phyloP scores from a whole-genome alignment of 1,140 invertebrate genomes.

The Cydia strobilella region DNA sequence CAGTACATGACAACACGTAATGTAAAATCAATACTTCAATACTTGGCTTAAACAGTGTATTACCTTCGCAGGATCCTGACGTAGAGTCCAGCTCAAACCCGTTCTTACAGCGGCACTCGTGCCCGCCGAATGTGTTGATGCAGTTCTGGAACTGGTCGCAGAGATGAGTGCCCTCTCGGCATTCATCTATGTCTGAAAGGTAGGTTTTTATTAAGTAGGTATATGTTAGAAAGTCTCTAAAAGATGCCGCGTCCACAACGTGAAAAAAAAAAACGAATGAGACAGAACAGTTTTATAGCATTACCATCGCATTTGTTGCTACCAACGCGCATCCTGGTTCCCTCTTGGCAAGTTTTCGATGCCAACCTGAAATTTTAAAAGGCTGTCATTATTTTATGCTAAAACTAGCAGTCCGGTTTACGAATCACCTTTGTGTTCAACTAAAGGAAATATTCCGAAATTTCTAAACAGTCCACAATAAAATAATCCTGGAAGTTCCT shows the following conservation, averaged over 20 bases:
- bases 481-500: too few species aligned
- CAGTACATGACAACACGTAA: too few species aligned
- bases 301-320: conserved; percentile 70
- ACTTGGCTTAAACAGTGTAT: background rate
- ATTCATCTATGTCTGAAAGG: conserved; percentile 88
- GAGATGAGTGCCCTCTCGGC: conserved; percentile 81
- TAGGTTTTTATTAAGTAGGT: too few species aligned
- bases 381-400: background rate
- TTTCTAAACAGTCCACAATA: too few species aligned
- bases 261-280: background rate
- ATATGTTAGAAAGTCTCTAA: too few species aligned
- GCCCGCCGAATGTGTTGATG: conserved; percentile 88
- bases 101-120: conserved; percentile 88
- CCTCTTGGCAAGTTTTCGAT: conserved; percentile 66
- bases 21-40: too few species aligned
- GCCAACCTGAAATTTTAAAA: conserved; percentile 48
- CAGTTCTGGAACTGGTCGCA: conserved; percentile 87
- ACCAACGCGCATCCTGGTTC: conserved; percentile 62
- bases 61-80: conserved; percentile 86
- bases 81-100: conserved; percentile 87
- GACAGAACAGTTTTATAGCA: background rate
- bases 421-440: too few species aligned
- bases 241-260: too few species aligned
- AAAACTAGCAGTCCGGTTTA: background rate
- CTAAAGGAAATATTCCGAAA: too few species aligned